Evolutionary conservation across 2,888 invertebrate species (phyloP), one percentile per base, ranked within the genome.

Genomic region (Noctuana brunneofusca): DNA sequence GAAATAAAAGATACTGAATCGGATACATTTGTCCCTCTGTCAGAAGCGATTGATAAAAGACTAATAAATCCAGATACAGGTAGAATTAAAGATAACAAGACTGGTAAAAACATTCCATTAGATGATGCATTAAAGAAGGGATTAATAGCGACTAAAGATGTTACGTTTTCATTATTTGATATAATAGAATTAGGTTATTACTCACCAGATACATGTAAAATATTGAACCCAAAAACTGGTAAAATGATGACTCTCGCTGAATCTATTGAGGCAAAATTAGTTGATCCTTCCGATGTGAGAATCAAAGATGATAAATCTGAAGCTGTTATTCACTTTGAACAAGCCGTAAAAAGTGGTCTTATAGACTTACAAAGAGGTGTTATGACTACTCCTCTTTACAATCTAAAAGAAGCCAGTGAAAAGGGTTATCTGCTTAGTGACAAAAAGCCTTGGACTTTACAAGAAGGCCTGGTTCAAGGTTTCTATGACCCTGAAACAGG

Each of bases 371-470:
- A 95, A 56, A 92, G 92, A 68, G 97, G 96, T 43, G 81, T 94
- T 22, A 84, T 97, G 24, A 94, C 94, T 1, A 93, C 93, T 66
- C 96, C 96, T 0, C 84, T 93, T 66, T 92, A 96, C 76, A 94
- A 95, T 58, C 88, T 97, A 43, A 95, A 96, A 80, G 94, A 96
- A 71, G 97, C 97, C 2, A 94, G 95, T 71, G 94, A 95, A 56
- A 96, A 96, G 78, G 97, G 97, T 6, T 96, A 96, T 77, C 92
- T 97, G 46, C 85, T 97, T 30, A 96, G 95, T 73, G 95, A 96
- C 30, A 93, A 94, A 59, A 95, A 96, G 74, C 97, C 97, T 0
- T 94, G 96, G 93, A 95, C 96, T 0, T 85, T 97, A 64, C 96
- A 96, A 80, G 96, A 97, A 88, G 96, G 96, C 12, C 86, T 97